Base-by-base conservation (phyloP, 2,888 invertebrate species). In the Dysmachus trigonus region DNA sequence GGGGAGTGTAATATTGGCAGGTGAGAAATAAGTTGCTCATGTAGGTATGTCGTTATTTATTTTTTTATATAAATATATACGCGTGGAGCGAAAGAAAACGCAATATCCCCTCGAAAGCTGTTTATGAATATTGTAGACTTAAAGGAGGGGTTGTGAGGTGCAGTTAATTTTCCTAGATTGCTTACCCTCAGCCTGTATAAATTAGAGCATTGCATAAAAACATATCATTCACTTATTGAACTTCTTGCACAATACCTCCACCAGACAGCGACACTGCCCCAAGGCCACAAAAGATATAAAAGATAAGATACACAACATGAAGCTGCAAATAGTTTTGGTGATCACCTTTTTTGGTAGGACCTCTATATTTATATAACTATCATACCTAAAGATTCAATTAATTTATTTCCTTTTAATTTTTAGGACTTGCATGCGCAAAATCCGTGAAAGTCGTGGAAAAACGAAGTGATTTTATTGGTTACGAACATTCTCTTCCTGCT, bases 151-250 rank as follows among this genome's bases (percentile, higher is more conserved):
- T 76, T 62, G 62, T 62, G 62, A n/a, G 18, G 62, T 8, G 62
- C 62, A 18, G 2, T 8, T 51, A 51, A 18, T 51, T 62, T 62
- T 62, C 62, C 33, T 31, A 53, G 81, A n/a, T 30, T 73, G 31
- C 33, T n/a, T 22, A 53, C 22, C 27, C 53, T 31, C 47, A 62
- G 13, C 6, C n/a, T 41, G 72, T 83, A 83, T 83, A 83, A 83
- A 83, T 72, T 83, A 72, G 83, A 83, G 72, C 72, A 83, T 83
- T 83, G 72, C 83, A 83, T 83, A 83, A 83, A 83, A 71, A 51
- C 8, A 18, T 38, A 72, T 72, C 83, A 83, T 83, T 83, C 83
- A 72, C 22, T 72, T 33, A 5, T 72, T 15, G 47, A 13, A 35
- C 72, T 22, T 72, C 38, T 81, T 72, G 83, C 72, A 72, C 72